Evolutionary conservation across 30 jellyfish, hydroid and myxozoan species (phyloP), one percentile per base, ranked within the genome.

Genomic region (Hydractinia echinata): DNA sequence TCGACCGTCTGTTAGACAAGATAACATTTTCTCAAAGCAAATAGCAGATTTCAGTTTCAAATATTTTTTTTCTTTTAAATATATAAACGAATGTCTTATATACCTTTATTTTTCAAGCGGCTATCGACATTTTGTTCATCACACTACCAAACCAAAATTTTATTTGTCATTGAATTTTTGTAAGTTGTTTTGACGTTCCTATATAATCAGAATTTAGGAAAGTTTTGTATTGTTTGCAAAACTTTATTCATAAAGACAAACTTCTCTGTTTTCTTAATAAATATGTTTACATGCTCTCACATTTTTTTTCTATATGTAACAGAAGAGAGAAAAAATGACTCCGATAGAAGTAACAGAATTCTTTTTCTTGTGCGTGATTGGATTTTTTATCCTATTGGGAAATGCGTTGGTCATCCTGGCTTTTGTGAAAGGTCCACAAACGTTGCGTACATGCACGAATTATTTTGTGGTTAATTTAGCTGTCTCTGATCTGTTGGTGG

Each of bases 401-500:
- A 89, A 89, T 56, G 62, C 71, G 60, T 89, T 89, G 69, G 97
- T 89, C 14, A 89, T 89, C 13, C 44, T 82, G 61, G 92, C 97
- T 10, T 89, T 79, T 79, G 82, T 73, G 13, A 56, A 78, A 7
- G 95, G 97, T 4, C 72, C 97, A 9, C 53, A 89, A 56, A 61
- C 95, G 20, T 68, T 89, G 79, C 80, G 82, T 30, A 89, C 97
- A 1, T 84, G 68, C 79, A 89, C 97, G 5, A 89, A 89, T 67
- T 85, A 84, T 64, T 89, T 89, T 86, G 94, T 89, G 44, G 95
- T 89, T 50, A 89, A 89, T 51, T 73, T 89, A 83, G 97, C 97
- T 11, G 53, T 89, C n/a, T 66, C 91, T 3, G 97, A 89, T 70
- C 54, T 82, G 82, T 67, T 89, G 83, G 95, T 89, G 51, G 97